Evolutionary conservation across 2,888 invertebrate genomes (phyloP), one percentile per base, ranked within the genome.

Genomic region (Torymus auratus): DNA sequence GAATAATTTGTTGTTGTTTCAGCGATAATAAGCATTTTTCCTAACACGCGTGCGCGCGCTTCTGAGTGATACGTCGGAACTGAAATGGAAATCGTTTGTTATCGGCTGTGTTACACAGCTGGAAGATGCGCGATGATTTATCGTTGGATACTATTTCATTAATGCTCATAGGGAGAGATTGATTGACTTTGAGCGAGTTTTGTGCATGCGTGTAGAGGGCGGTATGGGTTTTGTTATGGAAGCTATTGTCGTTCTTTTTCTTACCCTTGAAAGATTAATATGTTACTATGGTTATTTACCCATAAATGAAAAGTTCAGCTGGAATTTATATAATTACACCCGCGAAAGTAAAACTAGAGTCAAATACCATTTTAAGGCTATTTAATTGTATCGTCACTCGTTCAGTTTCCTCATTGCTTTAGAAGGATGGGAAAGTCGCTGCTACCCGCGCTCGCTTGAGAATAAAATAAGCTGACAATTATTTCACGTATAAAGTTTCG

Each of bases 81-180:
- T 23, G n/a, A 5, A 1, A 1, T 2, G 15, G 13, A 53, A 15
- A 15, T 17, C 52, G 52, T 20, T 15, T 12, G 53, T 67, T 67
- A 67, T 67, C 67, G 15, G 52, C 11, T 53, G 67, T 17, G 14
- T 67, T 50, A 67, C 20, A 67, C 11, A 11, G 5, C 7, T 15
- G 53, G 52, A 67, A 17, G 17, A 53, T 17, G 55, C 52, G 41
- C 50, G 15, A 13, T 67, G 53, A 67, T 53, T 67, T 67, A 53
- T 67, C 17, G 14, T 52, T 52, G 12, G 13, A 17, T 10, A 52
- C 64, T 2, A 64, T 28, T 64, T n/a, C n/a, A n/a, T 5, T 28
- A 14, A 50, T 11, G 11, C 17, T 13, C n/a, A n/a, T n/a, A 4
- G 52, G 17, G 52, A 65, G 12, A 65, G 13, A 50, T 15, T 50